These are phyloP conservation scores for Actinemys pallida DNA, from an alignment of 2,113 vertebrate species.

Conservation along the genomic window DNA sequence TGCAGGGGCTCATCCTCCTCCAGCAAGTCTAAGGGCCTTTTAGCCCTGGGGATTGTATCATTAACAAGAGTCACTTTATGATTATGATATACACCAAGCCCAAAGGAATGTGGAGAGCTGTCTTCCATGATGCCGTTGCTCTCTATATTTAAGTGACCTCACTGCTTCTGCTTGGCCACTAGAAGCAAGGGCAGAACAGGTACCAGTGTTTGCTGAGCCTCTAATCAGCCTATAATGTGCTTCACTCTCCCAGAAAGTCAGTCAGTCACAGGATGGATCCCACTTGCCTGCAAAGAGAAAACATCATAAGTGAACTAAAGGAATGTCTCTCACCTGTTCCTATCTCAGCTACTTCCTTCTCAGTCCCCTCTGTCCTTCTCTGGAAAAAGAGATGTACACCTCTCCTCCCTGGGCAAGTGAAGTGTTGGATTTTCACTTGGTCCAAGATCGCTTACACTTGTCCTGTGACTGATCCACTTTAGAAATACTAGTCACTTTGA, in stretches of 20 bases:
- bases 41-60: neutral
- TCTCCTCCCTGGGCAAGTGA: neutral
- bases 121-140: conserved; percentile 41
- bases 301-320: conserved; percentile 45
- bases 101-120: neutral
- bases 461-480: neutral
- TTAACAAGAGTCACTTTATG: conserved; percentile 13
- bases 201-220: conserved; percentile 1
- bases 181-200: conserved; percentile 56
- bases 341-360: neutral
- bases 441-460: neutral
- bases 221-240: conserved; percentile 22
- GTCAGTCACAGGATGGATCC: conserved; percentile 59
- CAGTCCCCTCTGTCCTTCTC: neutral
- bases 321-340: conserved; percentile 22
- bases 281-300: conserved; percentile 65
- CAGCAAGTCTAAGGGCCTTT: conserved; percentile 9
- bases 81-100: rapidly evolving
- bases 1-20: neutral
- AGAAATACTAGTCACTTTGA: neutral
- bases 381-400: neutral
- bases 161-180: conserved; percentile 42
- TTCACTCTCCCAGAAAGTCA: conserved; percentile 26
- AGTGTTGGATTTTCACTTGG: neutral
- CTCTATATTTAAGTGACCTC: neutral